Evolutionary conservation across 2,797 vertebrate species (phyloP).

Genomic region (Odontamblyopus rebecca): DNA sequence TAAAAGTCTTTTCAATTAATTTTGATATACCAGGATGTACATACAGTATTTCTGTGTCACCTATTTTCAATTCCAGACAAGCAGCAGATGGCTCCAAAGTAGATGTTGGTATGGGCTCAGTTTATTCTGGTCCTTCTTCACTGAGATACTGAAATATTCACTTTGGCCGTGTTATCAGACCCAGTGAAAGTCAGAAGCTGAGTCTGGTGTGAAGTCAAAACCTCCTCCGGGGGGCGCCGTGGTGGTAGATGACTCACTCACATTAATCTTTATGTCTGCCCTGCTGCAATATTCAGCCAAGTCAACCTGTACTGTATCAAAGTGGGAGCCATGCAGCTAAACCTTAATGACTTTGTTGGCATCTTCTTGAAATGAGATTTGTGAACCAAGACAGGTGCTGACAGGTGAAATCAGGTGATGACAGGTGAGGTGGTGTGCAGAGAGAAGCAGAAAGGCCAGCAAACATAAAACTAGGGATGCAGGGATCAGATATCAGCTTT

Average conservation of each 20-base stretch:
- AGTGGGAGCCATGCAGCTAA: constrained; percentile 11
- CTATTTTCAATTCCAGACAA: constrained; percentile 14
- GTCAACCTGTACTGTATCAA: constrained; percentile 28
- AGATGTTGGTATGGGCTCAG: constrained; percentile 20
- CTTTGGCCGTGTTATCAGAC: constrained; percentile 18
- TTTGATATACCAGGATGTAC: background rate
- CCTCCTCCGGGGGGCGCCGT: constrained; percentile 33
- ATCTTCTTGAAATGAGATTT: background rate
- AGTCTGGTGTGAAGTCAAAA: constrained; percentile 30
- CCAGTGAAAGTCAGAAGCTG: constrained; percentile 15
- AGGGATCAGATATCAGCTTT: too few species aligned
- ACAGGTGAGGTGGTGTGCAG: too few species aligned
- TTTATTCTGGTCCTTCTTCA: constrained; percentile 5
- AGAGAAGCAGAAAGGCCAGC: too few species aligned
- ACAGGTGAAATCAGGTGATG: too few species aligned
- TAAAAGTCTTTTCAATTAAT: background rate
- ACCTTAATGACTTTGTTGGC: constrained; percentile 8
- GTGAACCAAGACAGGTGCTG: background rate
- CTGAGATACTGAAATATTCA: constrained; percentile 26
- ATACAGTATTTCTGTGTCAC: constrained; percentile 9
- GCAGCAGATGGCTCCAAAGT: constrained; percentile 39
- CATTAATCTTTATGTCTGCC: constrained; percentile 46
- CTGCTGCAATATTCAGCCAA: constrained; percentile 28
- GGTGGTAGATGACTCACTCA: constrained; percentile 49
- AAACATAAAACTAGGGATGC: too few species aligned